Base-by-base conservation (phyloP, 2,888 invertebrate species). In the Idaea dimidiata region DNA sequence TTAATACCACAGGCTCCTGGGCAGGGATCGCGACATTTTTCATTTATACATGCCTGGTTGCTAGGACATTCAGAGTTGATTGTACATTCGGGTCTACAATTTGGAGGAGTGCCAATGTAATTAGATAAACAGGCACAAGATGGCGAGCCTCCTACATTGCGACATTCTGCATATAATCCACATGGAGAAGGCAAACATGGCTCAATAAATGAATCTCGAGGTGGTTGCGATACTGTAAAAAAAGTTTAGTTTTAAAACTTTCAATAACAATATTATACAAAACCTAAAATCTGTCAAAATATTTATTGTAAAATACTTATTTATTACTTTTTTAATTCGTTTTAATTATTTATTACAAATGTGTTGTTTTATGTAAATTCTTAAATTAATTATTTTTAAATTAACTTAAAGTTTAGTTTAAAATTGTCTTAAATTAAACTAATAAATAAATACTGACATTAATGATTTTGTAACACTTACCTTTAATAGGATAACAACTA, bases 121-220 rank as follows among this genome's bases (percentile, higher is more conserved):
- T 89, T 92, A 16, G 91, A 79, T 67, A 93, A 80, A 77, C 95
- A 95, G 16, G 94, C 94, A 75, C 95, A 95, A 17, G 94, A 93
- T 16, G 94, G 93, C 66, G 91, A 84, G 59, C 93, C 93, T 66
- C 91, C 91, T 53, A 93, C 84, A 70, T 93, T 91, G 43, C 93
- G 89, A 76, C 95, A 95, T 70, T 94, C 93, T 5, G 95, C 93
- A 75, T 95, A 94, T 16, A 94, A 82, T 24, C 95, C 95, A 78
- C 95, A 95, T 6, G 95, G 95, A n/a, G 95, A 95, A 56, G 95
- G 94, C 17, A 93, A 84, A 76, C 95, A 96, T 8, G 95, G 95
- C 79, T 95, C 94, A 67, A 65, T 61, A 33, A 73, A 66, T 59
- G 79, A 76, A 65, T 76, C 74, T 61, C 72, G 72, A 55, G 85